Percentiles rank a stretch among this genome's conserved stretches.
phyloP scores from a whole-genome alignment of 2,113 vertebrate genomes.

The Centropus bengalensis region DNA sequence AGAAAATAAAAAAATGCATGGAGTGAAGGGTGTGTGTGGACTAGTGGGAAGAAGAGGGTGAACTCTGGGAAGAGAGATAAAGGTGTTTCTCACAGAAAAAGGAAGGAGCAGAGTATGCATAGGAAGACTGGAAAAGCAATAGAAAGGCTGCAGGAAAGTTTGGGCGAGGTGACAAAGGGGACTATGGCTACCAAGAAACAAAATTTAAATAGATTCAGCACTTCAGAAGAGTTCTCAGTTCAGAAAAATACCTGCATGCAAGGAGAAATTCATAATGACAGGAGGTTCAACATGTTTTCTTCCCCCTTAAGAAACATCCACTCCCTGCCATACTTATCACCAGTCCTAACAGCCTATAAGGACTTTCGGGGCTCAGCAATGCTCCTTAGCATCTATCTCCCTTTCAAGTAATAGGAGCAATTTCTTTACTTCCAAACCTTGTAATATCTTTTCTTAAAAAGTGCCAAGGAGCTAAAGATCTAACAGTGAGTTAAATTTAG shows the following conservation, averaged over 20 bases:
- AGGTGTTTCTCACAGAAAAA: neutral
- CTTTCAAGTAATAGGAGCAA: neutral
- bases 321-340: neutral
- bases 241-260: neutral
- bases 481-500: neutral
- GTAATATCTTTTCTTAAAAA: neutral
- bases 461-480: neutral
- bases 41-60: neutral
- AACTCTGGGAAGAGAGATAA: neutral
- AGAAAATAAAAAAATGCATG: neutral
- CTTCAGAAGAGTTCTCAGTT: neutral
- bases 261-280: neutral
- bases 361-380: fast-evolving
- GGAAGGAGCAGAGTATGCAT: neutral
- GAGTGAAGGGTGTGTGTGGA: neutral
- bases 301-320: neutral
- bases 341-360: neutral
- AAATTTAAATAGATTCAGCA: neutral
- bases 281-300: neutral
- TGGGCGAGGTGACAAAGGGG: neutral
- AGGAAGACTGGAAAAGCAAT: neutral
- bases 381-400: neutral
- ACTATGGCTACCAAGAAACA: neutral
- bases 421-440: neutral
- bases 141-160: neutral